Evolutionary conservation across 2,113 vertebrate species (phyloP), one percentile per base, ranked within the genome.

Genomic region (Trachemys scripta): DNA sequence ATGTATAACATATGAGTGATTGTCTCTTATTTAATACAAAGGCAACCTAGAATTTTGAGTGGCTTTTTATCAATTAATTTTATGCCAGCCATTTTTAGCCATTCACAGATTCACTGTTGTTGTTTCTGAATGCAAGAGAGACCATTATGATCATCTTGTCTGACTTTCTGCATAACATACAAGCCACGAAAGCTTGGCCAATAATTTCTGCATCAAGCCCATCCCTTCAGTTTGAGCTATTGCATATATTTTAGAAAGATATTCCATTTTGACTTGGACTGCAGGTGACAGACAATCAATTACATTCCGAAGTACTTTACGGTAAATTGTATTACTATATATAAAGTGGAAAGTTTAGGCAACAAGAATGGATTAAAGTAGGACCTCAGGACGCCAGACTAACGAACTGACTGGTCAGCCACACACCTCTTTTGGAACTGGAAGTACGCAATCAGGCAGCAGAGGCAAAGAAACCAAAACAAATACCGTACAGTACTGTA

Each of bases 261-360:
- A 78, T 47, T 22, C 75, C 38, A 27, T 78, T 78, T 78, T 47
- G 72, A 42, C 72, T 75, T 22, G 42, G 24, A 10, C 75, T 78
- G 10, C 75, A 78, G 22, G 35, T 38, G 20, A 38, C 19, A 72
- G 35, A 72, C 35, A 72, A 45, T 42, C 11, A 10, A 27, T 78
- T 78, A 47, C 17, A 22, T 19, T n/a, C n/a, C 65, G 38, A 72
- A 38, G 35, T 38, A n/a, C n/a, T 72, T 72, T n/a, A n/a, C 6
- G 29, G 54, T 24, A 51, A 22, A 50, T 12, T 14, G 1, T 19
- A 5, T 80, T 78, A 25, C 35, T 3, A 1, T 53, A 0, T 0
- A 0, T 17, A 25, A 8, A 16, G 72, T 85, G 79, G 27, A 82
- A 27, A 16, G 47, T 57, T 45, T 57, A 80, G 42, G 22, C 45